Base-by-base conservation (phyloP, 2,888 invertebrate species). In the Anorthoa munda region DNA sequence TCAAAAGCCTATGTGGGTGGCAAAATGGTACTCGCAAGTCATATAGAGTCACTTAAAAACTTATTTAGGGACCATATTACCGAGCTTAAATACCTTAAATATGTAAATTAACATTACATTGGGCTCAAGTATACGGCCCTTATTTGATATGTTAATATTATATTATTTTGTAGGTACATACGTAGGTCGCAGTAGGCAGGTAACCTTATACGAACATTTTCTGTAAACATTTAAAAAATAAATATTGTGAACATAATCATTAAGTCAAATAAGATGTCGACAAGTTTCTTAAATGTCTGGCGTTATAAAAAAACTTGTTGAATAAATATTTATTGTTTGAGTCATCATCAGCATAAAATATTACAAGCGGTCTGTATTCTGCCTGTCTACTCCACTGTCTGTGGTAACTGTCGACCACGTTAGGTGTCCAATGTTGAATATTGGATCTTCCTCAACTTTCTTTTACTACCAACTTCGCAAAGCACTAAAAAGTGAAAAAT, bases 111-210 rank as follows among this genome's bases (percentile, higher is more conserved):
- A 23, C 66, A 73, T 76, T 72, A 66, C 67, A 82, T 84, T 79
- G 85, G 60, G 50, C 69, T 79, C 87, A 82, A 85, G 77, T 66
- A 74, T 69, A 75, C 48, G 76, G 71, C 48, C 83, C 86, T 76
- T 80, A 77, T 80, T 80, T 84, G 73, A 84, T 78, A 85, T 80
- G 72, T 66, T 83, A 80, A 85, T 86, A 66, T 73, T 55, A 77
- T 68, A 75, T 74, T 69, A 78, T 79, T 31, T 39, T 55, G 45
- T 76, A 81, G 39, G 21, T 76, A 80, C 46, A 39, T 7, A 59
- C 75, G 74, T 76, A 77, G 73, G 66, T 21, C 31, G 72, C 72
- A 39, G 80, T 39, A 39, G 39, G 39, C 39, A 39, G 39, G 39
- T 80, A 69, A 76, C 78, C 81, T 23, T 79, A 69, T 11, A 63